These are phyloP conservation scores for Seira musarum DNA, from an alignment of 2,888 invertebrate genomes.

Conservation along the genomic window DNA sequence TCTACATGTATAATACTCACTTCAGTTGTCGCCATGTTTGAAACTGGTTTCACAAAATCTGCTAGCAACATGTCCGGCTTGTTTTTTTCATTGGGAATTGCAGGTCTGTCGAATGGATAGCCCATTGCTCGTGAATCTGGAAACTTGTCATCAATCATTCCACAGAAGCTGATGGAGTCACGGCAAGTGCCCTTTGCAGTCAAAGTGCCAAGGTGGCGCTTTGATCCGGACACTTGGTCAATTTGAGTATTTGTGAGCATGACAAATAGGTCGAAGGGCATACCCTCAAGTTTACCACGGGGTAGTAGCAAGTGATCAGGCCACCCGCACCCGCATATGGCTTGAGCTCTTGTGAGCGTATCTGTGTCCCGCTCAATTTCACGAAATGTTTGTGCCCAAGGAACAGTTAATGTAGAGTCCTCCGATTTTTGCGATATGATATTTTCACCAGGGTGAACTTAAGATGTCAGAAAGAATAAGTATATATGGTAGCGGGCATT, in stretches of 20 bases:
- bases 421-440: slow-evolving; percentile 79
- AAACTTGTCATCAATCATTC: slow-evolving; percentile 82
- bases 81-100: slow-evolving; percentile 1
- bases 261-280: slow-evolving; percentile 70
- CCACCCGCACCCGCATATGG: slow-evolving; percentile 91
- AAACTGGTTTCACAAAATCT: slow-evolving; percentile 24
- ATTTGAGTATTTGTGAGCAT: slow-evolving; percentile 69
- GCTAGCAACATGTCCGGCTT: slow-evolving; percentile 23
- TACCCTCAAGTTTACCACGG: slow-evolving; percentile 55
- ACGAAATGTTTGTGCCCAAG: slow-evolving; percentile 87
- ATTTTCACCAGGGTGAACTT: slow-evolving; percentile 77
- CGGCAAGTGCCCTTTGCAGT: slow-evolving; percentile 74
- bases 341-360: slow-evolving; percentile 75
- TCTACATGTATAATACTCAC: slow-evolving; percentile 40
- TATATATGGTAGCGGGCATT: too few relatives aligned
- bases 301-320: slow-evolving; percentile 87
- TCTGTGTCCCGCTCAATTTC: slow-evolving; percentile 70
- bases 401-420: slow-evolving; percentile 86
- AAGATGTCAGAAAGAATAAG: too few relatives aligned
- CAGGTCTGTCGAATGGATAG: slow-evolving; percentile 53
- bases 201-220: background rate
- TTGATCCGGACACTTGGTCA: background rate
- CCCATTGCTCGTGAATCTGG: slow-evolving; percentile 90
- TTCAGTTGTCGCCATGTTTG: slow-evolving; percentile 42
- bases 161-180: slow-evolving; percentile 86